These are phyloP conservation scores for Anoncus sp. DNA, from an alignment of 2,888 invertebrate genomes.

Conservation along the genomic window DNA sequence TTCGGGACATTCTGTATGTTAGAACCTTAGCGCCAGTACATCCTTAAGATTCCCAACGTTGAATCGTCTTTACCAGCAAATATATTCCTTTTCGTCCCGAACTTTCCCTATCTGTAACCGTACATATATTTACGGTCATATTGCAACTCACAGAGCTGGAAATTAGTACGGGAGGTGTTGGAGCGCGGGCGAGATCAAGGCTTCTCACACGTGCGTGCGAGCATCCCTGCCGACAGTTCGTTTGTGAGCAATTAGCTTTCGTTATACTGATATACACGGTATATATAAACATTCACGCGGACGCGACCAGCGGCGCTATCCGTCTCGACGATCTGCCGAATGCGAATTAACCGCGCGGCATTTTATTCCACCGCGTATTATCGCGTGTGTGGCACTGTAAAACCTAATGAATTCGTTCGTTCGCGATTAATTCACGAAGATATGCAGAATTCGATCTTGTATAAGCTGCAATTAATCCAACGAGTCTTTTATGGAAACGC, in stretches of 20 bases:
- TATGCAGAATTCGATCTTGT: conserved; percentile 35
- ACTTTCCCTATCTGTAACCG: not conserved
- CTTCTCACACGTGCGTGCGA: conserved; percentile 68
- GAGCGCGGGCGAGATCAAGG: conserved; percentile 46
- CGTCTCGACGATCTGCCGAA: conserved; percentile 63
- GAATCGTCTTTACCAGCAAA: not conserved
- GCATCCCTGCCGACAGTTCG: conserved; percentile 81
- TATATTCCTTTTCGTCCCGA: not conserved
- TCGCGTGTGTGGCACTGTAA: conserved; percentile 46
- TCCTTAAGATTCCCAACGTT: not conserved
- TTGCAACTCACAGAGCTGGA: conserved; percentile 29
- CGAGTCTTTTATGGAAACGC: conserved; percentile 7
- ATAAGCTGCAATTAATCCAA: conserved; percentile 24
- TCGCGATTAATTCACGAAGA: conserved; percentile 52
- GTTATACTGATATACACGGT: conserved; percentile 69
- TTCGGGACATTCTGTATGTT: too few relatives aligned
- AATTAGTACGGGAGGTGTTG: conserved; percentile 50
- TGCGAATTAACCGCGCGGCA: conserved; percentile 62
- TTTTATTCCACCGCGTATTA: conserved; percentile 47
- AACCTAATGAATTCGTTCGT: conserved; percentile 52
- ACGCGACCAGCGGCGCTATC: conserved; percentile 73
- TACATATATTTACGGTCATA: not conserved
- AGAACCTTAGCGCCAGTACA: too few relatives aligned
- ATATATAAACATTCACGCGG: conserved; percentile 51
- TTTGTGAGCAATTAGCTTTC: conserved; percentile 81